Conservation (phyloP, 2,797 vertebrate species). For the Phataginus tetradactyla region DNA sequence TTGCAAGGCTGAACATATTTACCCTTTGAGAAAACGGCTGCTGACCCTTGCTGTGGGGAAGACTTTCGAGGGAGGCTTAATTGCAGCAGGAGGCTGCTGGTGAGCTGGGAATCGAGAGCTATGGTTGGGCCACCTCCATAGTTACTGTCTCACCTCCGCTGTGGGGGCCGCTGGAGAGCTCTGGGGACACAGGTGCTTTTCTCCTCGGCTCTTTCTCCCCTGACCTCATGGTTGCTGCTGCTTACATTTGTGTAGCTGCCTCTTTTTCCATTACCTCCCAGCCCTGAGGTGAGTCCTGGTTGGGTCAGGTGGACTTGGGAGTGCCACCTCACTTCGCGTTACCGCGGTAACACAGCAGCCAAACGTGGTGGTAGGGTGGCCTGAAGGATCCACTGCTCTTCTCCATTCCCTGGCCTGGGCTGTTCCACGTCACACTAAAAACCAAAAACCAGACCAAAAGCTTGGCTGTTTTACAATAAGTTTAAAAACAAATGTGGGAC, state of each 20-base stretch:
- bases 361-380: not conserved
- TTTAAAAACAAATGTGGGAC: not conserved
- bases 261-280: not conserved
- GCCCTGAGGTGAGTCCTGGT: accelerated
- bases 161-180: not conserved
- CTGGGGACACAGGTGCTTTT: not conserved
- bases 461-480: not conserved
- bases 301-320: not conserved
- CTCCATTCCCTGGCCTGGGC: not conserved
- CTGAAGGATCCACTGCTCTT: not conserved
- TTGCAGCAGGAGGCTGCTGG: not conserved
- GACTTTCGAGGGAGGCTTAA: not conserved
- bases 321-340: not conserved
- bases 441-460: not conserved
- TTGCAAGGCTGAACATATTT: not conserved
- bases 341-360: not conserved
- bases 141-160: not conserved
- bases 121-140: not conserved
- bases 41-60: not conserved
- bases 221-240: not conserved
- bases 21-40: not conserved
- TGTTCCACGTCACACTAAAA: accelerated
- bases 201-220: not conserved
- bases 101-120: not conserved
- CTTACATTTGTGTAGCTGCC: not conserved